phyloP scores from a whole-genome alignment of 2,113 vertebrate genomes.

The Dicrurus megarhynchus region DNA sequence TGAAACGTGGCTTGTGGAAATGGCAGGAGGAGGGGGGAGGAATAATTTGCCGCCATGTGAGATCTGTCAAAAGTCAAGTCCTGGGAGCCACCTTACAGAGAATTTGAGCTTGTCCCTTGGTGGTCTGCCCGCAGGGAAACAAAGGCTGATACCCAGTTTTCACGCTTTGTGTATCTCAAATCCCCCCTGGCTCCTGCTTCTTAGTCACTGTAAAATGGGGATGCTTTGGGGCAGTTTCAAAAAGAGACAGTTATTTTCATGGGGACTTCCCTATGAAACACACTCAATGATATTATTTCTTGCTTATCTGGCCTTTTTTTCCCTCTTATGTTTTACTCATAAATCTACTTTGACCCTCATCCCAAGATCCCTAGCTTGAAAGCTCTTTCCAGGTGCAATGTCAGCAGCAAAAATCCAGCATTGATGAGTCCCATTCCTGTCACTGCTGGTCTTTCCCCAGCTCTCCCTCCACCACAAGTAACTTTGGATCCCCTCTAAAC shows the following conservation, averaged over 20 bases:
- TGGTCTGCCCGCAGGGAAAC: slow-evolving; percentile 21
- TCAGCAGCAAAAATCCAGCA: not conserved
- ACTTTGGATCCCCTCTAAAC: not conserved
- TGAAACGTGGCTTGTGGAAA: not conserved
- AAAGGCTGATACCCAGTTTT: slow-evolving; percentile 9
- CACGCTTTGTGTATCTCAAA: not conserved
- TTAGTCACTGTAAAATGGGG: not conserved
- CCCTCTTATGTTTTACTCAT: not conserved
- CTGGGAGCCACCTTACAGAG: slow-evolving; percentile 33
- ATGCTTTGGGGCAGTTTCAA: not conserved
- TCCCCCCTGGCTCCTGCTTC: not conserved
- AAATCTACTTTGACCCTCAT: not conserved
- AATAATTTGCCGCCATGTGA: slow-evolving; percentile 42
- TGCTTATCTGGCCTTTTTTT: not conserved
- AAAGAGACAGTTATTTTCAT: not conserved
- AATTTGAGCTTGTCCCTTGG: slow-evolving; percentile 46
- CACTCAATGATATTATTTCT: not conserved
- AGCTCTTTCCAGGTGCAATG: not conserved
- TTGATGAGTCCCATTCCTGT: not conserved
- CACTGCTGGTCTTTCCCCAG: not conserved
- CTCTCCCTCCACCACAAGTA: not conserved
- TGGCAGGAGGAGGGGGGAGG: not conserved
- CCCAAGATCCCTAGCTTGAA: not conserved
- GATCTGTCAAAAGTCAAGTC: slow-evolving; percentile 41
- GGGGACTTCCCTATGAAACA: not conserved